Evolutionary conservation across 2,888 invertebrate genomes (phyloP).

Genomic region (Lepidochitona cinerea): DNA sequence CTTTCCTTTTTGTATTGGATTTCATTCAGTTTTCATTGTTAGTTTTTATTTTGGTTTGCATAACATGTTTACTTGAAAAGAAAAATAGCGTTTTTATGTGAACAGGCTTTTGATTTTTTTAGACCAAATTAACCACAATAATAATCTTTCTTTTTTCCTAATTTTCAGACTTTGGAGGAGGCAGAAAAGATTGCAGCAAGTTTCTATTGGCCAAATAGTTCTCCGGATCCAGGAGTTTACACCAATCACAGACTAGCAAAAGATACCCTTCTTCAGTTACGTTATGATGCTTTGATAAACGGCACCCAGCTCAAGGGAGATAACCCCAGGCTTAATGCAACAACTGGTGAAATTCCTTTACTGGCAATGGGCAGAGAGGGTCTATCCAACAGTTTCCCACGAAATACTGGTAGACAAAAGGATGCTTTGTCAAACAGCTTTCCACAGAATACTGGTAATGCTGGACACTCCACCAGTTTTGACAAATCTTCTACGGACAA

Average conservation of each 20-base stretch:
- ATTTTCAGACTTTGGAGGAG: slow-evolving; percentile 54
- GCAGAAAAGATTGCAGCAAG: slow-evolving; percentile 55
- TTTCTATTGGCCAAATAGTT: background rate
- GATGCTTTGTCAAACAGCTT: background rate
- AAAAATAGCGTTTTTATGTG: background rate
- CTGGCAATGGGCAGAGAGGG: background rate
- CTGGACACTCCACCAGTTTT: background rate
- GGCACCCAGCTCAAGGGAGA: background rate
- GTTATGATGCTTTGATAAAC: background rate
- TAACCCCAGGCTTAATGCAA: background rate
- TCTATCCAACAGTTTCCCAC: background rate
- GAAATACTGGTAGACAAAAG: no score
- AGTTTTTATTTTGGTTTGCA: no score
- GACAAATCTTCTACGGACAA: background rate
- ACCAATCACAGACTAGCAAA: background rate
- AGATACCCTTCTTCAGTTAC: background rate
- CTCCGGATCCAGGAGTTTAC: background rate
- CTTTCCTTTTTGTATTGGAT: no score
- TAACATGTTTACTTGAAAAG: background rate
- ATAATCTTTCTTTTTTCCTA: background rate
- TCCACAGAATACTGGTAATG: background rate
- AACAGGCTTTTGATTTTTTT: background rate
- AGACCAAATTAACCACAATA: background rate
- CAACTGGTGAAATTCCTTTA: background rate
- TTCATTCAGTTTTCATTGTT: no score